phyloP scores from a whole-genome alignment of 2,888 invertebrate species.

The Cacoxenus indagator region DNA sequence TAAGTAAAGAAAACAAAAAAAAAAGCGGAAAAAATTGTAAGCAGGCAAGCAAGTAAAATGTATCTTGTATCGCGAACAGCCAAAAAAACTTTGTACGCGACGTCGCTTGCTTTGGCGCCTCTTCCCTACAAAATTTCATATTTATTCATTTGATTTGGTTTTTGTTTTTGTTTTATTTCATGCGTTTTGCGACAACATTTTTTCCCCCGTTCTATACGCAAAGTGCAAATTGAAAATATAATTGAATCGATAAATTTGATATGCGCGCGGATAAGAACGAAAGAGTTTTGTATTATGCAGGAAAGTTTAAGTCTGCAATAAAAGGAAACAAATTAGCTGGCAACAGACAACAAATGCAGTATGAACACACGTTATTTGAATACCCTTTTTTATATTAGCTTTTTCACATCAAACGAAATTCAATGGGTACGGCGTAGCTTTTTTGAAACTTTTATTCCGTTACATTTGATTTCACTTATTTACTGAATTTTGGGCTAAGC shows the following conservation, averaged over 20 bases:
- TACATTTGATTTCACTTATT: slow-evolving; percentile 17
- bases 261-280: neutral
- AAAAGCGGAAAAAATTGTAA: slow-evolving; percentile 24
- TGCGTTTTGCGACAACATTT: neutral
- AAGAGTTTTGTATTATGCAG: slow-evolving; percentile 25
- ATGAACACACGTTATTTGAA: neutral
- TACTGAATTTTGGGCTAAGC: neutral
- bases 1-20: slow-evolving; percentile 7
- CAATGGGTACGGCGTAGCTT: too few species aligned
- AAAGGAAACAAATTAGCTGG: neutral
- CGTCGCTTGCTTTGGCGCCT: neutral
- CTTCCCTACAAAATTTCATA: slow-evolving; percentile 33
- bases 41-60: neutral
- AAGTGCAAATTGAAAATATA: slow-evolving; percentile 63
- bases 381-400: too few species aligned
- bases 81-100: neutral
- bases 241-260: slow-evolving; percentile 51
- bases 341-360: too few species aligned
- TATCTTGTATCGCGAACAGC: neutral
- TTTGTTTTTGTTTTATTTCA: slow-evolving; percentile 43
- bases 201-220: too few species aligned
- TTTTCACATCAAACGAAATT: too few species aligned
- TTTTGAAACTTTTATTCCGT: slow-evolving; percentile 5
- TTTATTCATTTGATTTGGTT: slow-evolving; percentile 28
- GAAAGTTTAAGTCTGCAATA: too few species aligned